Percentiles rank a stretch among this genome's conserved stretches.
Evolutionary conservation across 2,888 invertebrate species (phyloP).

Genomic region (Zeuzera pyrina): DNA sequence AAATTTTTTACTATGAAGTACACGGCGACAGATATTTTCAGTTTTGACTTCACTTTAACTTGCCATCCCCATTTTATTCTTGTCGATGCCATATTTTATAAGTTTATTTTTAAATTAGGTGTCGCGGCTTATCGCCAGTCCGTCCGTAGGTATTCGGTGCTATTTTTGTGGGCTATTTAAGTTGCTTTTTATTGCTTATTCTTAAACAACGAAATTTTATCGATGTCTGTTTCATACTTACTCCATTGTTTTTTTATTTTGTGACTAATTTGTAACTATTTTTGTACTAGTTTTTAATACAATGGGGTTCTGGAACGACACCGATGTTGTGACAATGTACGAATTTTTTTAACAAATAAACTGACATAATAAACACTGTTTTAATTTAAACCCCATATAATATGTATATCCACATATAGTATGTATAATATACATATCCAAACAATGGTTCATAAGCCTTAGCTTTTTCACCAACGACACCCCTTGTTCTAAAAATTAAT

Average conservation of each 20-base stretch:
- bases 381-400: too few species aligned
- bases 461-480: too few species aligned
- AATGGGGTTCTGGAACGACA: constrained; percentile 72
- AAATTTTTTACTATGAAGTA: too few species aligned
- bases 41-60: too few species aligned
- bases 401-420: too few species aligned
- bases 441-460: too few species aligned
- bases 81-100: constrained; percentile 61
- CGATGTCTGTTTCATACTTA: constrained; percentile 66
- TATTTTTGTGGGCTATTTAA: constrained; percentile 24
- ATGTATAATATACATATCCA: too few species aligned
- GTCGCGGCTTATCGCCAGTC: too few species aligned
- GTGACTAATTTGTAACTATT: constrained; percentile 22
- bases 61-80: too few species aligned
- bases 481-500: too few species aligned
- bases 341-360: constrained; percentile 68
- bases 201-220: constrained; percentile 51
- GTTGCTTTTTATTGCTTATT: constrained; percentile 14
- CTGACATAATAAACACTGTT: constrained; percentile 34
- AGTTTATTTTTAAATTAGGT: too few species aligned
- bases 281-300: constrained; percentile 38
- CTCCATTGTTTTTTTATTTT: constrained; percentile 48
- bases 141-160: constrained; percentile 52
- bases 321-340: constrained; percentile 44
- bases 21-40: too few species aligned